Base-by-base conservation (phyloP, 2,797 vertebrate species). In the Mallotus villosus region DNA sequence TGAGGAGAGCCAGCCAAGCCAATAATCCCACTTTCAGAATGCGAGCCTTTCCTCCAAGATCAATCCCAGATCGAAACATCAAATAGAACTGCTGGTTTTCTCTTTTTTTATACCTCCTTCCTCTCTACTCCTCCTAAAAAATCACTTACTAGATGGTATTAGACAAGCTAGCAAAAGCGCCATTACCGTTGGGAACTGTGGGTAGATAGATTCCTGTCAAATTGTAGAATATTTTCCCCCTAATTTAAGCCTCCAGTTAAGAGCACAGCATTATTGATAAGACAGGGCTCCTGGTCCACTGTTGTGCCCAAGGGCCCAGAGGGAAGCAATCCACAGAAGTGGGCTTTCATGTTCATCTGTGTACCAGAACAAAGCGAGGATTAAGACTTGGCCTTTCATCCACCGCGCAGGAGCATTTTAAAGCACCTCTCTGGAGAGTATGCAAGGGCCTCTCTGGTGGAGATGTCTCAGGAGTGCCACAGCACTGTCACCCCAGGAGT, bases 11-110 rank as follows among this genome's bases (percentile, higher is more conserved):
- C 94, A 92, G 95, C 92, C 91, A 96, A 99, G 97, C 97, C 97
- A 97, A 97, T 99, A 99, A 99, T 97, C 97, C 95, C 90, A 93
- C 96, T 97, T 96, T 98, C 95, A 96, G 95, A 96, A 97, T 94
- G 94, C 90, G 91, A 91, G 96, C 94, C 94, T 95, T 96, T 97
- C 95, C 94, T 93, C 87, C 79, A 91, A 96, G 95, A 99, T 98
- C 97, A 97, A 98, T 99, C 95, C 94, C 92, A 92, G 95, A 97
- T 97, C 96, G 95, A 96, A 98, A 96, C 96, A 97, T 97, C 96
- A 96, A 97, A 97, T 96, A 95, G 93, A 96, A 95, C 89, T 65
- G 78, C 93, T 93, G 91, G 86, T 92, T 95, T 93, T 92, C 95
- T 94, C 93, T 93, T 85, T 74, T 88, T 82, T 77, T 84, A 84